Base-by-base conservation (phyloP, 2,888 invertebrate genomes). In the Temnothorax ravouxi region DNA sequence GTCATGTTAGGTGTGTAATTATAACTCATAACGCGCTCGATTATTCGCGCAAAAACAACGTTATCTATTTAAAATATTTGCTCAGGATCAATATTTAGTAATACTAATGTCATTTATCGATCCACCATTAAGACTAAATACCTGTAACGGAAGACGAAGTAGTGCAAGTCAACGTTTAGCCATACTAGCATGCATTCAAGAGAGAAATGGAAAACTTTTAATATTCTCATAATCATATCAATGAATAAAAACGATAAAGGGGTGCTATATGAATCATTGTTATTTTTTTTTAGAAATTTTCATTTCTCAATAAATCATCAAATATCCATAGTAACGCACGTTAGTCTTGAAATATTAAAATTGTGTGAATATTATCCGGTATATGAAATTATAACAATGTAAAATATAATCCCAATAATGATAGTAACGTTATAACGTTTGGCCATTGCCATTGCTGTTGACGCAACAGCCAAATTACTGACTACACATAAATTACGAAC, bases 401-500 rank as follows among this genome's bases (percentile, higher is more conserved):
- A 34, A 52, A 44, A 29, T 34, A 44, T 71, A 79, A 64, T 56
- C 47, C 44, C 2, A 21, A 4, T 66, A 52, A 66, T 62, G 18
- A 34, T 6, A 79, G 44, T 47, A 59, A 50, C 9, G 54, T 64
- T 84, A 67, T 72, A 86, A 84, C 80, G 84, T 85, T 89, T 81
- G 80, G 76, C 3, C 29, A 29, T 29, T 29, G 3, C 67, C 88
- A 83, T 86, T 79, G 79, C 81, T 83, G 71, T 83, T 66, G 56
- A 69, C 75, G 79, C 74, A 83, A 84, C 83, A 88, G 87, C 83
- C 79, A 88, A 89, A 89, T 89, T 89, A 89, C 88, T 86, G 81
- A 84, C 85, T 83, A 86, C 84, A 88, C 84, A 84, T 85, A 89
- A 89, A 89, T 89, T 90, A 88, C 87, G 86, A 88, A 90, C 80